Base-by-base conservation (phyloP, 92 coral and sea anemone genomes). In the Heliopora coerulea region DNA sequence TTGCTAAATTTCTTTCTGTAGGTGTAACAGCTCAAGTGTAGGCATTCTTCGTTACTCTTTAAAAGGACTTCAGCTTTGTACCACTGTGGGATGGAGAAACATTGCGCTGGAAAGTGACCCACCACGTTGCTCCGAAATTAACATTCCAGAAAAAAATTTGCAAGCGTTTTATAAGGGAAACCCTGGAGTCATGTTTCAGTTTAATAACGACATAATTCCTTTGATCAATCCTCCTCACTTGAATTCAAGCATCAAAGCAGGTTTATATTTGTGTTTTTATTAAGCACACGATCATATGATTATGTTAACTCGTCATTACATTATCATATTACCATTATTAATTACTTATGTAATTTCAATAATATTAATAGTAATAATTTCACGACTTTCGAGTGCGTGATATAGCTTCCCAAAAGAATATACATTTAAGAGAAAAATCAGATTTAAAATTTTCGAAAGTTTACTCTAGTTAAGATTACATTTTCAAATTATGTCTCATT, bases 121-220 rank as follows among this genome's bases (percentile, higher is more conserved):
- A 44, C 74, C 74, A 44, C 58, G 50, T 10, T 91, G 97, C 42
- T 37, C 44, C 20, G 59, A 44, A 1, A 25, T 59, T 1, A 88
- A 78, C 59, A 69, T 88, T 15, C 90, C 93, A 19, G 74, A 79
- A 78, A 86, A 54, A 44, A 62, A 81, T 67, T 75, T 77, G n/a
- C 85, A 81, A 35, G 75, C 87, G 32, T 83, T 86, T 52, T 77
- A 68, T 62, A 32, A 41, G 34, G 75, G 91, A 59, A 83, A 73
- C 20, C 87, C 87, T 78, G 95, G 91, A 0, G 39, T 85, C 35
- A 63, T 91, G 35, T 83, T 88, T 65, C 97, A 86, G 60, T 91
- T 91, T 72, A 84, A 91, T 64, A 88, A 65, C 14, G 80, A 81
- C 52, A 49, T 72, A 29, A 75, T 74, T 23, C 78, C 87, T 9